These are phyloP conservation scores for Coleophora flavipennella DNA, from an alignment of 2,888 invertebrate species.

Conservation along the genomic window DNA sequence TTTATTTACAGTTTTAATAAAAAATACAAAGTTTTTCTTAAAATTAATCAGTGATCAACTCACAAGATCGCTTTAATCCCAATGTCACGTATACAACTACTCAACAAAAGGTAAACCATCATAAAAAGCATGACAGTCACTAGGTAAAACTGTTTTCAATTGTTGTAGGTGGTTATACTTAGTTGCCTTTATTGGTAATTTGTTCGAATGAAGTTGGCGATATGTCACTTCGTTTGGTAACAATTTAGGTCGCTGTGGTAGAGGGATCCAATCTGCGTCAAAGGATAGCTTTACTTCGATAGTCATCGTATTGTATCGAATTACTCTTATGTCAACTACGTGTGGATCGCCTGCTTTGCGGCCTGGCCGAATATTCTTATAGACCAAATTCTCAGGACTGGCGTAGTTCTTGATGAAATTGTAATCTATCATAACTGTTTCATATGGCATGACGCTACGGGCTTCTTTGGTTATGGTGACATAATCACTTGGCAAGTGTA, in stretches of 20 bases:
- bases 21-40: no score
- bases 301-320: constrained; percentile 11
- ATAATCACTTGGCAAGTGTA: constrained; percentile 15
- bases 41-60: no score
- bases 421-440: constrained; percentile 6
- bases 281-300: constrained; percentile 13
- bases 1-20: no score
- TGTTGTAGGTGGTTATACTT: constrained; percentile 14
- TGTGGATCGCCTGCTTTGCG: constrained; percentile 12
- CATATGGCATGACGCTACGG: constrained; percentile 6
- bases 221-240: no score
- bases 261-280: constrained; percentile 8
- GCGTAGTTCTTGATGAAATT: constrained; percentile 13
- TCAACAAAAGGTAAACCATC: constrained; percentile 5
- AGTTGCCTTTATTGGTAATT: constrained; percentile 4
- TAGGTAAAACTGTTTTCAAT: constrained; percentile 11
- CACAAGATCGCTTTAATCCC: no score
- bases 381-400: constrained; percentile 5
- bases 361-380: constrained; percentile 13
- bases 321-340: constrained; percentile 12
- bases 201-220: not conserved
- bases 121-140: constrained; percentile 13
- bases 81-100: no score
- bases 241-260: constrained; percentile 10
- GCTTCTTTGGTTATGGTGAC: constrained; percentile 11